A percentile compares a stretch with the other conserved stretches of the same genome.
phyloP scores from a whole-genome alignment of 2,888 invertebrate genomes.

The Synergus gifuensis region DNA sequence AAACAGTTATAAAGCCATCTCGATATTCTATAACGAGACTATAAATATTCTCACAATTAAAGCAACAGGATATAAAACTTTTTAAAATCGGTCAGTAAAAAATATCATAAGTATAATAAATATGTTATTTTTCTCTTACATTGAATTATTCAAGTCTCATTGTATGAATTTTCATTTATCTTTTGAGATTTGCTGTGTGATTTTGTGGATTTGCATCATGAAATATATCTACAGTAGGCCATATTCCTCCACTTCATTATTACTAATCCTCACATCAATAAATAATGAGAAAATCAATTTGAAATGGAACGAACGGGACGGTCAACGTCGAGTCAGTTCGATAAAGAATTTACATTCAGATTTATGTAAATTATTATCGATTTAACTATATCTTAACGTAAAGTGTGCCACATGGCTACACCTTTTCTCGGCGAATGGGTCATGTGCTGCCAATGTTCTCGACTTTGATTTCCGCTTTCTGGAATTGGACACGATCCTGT shows the following conservation, averaged over 20 bases:
- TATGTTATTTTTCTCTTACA: background rate
- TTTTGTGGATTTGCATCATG: background rate
- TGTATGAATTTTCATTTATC: background rate
- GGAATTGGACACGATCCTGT: conserved; percentile 54
- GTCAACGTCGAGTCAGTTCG: background rate
- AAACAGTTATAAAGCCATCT: too few relatives aligned
- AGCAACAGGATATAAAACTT: background rate
- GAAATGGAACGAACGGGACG: background rate
- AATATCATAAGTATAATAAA: background rate
- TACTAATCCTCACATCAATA: background rate
- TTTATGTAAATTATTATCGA: background rate
- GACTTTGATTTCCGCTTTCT: conserved; percentile 82
- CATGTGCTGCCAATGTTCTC: conserved; percentile 94
- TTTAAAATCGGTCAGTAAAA: background rate
- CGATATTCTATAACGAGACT: too few relatives aligned
- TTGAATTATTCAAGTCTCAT: background rate
- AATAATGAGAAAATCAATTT: background rate
- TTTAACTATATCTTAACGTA: conserved; percentile 73
- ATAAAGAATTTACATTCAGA: conserved; percentile 1
- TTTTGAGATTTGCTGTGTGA: background rate
- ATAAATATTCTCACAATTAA: background rate
- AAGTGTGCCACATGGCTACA: conserved; percentile 94
- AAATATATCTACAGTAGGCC: background rate
- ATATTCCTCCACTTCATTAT: background rate
- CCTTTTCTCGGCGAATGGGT: conserved; percentile 91